These are phyloP conservation scores for Morpho deidamia DNA, from an alignment of 2,888 invertebrate genomes.

Conservation along the genomic window DNA sequence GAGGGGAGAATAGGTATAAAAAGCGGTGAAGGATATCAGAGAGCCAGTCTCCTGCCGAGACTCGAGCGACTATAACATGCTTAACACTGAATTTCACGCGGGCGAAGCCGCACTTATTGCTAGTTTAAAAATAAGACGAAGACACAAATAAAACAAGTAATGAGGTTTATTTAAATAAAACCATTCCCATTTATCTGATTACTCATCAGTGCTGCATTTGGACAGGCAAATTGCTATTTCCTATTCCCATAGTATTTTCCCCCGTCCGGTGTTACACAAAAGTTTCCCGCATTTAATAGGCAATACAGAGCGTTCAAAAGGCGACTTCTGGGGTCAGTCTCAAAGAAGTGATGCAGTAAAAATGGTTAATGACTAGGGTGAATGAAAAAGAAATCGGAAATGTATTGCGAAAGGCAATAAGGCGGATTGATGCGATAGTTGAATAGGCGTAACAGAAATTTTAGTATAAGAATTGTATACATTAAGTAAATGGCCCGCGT, in stretches of 20 bases:
- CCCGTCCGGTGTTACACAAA: constrained; percentile 39
- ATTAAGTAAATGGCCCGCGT: constrained; percentile 16
- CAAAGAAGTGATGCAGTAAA: constrained; percentile 39
- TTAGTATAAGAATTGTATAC: constrained; percentile 22
- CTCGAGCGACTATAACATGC: too few species aligned
- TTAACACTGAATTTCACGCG: too few species aligned
- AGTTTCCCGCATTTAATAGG: constrained; percentile 43
- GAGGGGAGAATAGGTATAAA: too few species aligned
- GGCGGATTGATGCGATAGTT: constrained; percentile 23
- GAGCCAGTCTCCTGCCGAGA: too few species aligned
- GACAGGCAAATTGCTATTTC: constrained; percentile 47
- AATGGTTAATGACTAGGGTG: constrained; percentile 41
- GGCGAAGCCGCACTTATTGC: too few species aligned
- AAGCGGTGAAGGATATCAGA: too few species aligned
- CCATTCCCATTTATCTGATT: constrained; percentile 16
- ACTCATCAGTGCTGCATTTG: constrained; percentile 30
- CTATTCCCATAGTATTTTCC: constrained; percentile 34
- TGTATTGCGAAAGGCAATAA: constrained; percentile 33
- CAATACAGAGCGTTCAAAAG: constrained; percentile 43
- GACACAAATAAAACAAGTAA: too few species aligned
- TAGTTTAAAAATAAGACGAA: too few species aligned
- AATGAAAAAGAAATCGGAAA: constrained; percentile 38
- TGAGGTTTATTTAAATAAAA: not conserved
- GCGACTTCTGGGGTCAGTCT: constrained; percentile 39
- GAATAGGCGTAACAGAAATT: constrained; percentile 29